A percentile compares a stretch with the other conserved stretches of the same genome.
phyloP scores from a whole-genome alignment of 2,113 vertebrate species.

The Pygoscelis adeliae region DNA sequence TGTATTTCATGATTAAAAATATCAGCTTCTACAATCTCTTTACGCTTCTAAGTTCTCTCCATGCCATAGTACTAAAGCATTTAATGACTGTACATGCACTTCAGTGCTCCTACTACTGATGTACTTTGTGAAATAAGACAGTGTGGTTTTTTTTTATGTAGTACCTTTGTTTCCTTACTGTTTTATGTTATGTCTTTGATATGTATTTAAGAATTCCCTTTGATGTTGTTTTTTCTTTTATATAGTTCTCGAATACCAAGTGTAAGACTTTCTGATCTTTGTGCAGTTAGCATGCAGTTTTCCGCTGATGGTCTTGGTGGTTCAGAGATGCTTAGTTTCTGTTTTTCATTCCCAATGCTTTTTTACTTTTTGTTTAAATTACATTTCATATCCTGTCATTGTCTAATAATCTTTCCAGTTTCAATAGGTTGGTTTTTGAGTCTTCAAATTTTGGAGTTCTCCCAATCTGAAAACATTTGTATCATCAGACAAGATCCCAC shows the following conservation, averaged over 20 bases:
- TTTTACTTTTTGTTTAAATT: background rate
- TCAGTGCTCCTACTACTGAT: background rate
- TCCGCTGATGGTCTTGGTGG: background rate
- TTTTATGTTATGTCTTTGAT: background rate
- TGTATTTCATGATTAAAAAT: background rate
- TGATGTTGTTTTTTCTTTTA: background rate
- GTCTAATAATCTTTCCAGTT: background rate
- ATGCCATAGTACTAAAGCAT: background rate
- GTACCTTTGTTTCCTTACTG: background rate
- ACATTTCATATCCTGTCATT: background rate
- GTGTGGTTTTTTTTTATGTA: background rate
- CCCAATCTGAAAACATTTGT: background rate
- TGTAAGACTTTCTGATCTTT: background rate
- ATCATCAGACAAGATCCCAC: background rate
- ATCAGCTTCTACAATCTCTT: background rate
- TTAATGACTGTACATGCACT: background rate
- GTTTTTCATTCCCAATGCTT: background rate
- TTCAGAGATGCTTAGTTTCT: background rate
- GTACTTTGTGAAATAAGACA: background rate
- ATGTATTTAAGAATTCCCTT: background rate
- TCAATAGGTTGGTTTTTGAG: background rate
- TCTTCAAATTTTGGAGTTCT: background rate
- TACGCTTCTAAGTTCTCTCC: fast-evolving
- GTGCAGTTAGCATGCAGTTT: background rate
- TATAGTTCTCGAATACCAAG: background rate